Percentiles rank a stretch among this genome's conserved stretches.
These are phyloP conservation scores for Lutra lutra DNA, from an alignment of 2,797 vertebrate species.

Conservation along the genomic window DNA sequence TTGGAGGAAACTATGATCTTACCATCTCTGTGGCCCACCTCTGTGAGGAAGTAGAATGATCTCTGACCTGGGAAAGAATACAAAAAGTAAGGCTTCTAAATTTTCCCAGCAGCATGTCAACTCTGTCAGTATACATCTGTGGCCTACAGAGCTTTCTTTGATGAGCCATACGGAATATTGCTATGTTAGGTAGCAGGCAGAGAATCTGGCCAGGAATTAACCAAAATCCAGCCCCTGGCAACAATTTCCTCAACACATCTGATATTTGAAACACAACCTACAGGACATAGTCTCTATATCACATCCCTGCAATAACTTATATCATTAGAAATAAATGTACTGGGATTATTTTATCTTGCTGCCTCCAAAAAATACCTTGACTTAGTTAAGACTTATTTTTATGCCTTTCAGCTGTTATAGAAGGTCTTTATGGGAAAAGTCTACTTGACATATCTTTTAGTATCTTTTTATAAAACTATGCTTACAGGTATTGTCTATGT, in stretches of 20 bases:
- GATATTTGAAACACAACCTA: neutral
- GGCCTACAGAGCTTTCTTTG: neutral
- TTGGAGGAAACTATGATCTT: neutral
- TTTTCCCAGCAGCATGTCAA: neutral
- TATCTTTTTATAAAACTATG: conserved; percentile 7
- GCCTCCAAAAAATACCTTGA: neutral
- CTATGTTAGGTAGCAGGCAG: neutral
- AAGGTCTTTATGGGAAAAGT: conserved; percentile 38
- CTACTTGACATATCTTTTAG: neutral
- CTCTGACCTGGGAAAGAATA: neutral
- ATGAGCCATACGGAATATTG: neutral
- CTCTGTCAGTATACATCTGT: neutral
- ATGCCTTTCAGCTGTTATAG: conserved; percentile 3
- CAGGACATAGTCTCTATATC: neutral
- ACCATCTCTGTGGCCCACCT: neutral
- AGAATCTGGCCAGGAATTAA: neutral
- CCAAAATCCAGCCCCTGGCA: neutral
- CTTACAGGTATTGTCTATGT: conserved; percentile 6
- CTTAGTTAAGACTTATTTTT: conserved; percentile 24
- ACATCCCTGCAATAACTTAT: neutral
- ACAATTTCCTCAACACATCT: neutral
- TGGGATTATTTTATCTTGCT: neutral
- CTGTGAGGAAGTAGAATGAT: neutral
- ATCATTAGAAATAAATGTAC: neutral
- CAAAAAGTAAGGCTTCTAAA: neutral